Conservation (phyloP, 92 coral and sea anemone genomes). For the Blastomussa wellsi region DNA sequence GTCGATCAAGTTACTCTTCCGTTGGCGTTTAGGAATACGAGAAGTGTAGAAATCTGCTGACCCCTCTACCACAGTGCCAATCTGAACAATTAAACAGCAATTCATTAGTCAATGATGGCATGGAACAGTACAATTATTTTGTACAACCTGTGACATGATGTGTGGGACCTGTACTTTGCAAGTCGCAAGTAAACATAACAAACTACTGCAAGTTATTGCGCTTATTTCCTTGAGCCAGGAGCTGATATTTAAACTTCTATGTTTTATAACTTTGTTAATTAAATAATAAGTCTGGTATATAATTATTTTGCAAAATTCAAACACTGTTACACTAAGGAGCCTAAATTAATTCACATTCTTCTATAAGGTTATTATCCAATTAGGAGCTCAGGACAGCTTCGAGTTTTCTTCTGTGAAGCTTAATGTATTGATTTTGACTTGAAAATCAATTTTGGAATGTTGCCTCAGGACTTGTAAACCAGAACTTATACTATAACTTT, state of each 20-base stretch:
- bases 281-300: too few species aligned
- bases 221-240: neutral
- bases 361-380: too few species aligned
- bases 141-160: neutral
- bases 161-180: too few species aligned
- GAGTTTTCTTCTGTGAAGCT: too few species aligned
- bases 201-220: too few species aligned
- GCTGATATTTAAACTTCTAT: too few species aligned
- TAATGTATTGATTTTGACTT: neutral
- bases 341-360: too few species aligned
- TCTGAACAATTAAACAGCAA: conserved; percentile 43
- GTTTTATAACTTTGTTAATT: too few species aligned
- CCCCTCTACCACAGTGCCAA: conserved; percentile 91
- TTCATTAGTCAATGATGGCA: neutral
- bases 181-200: too few species aligned
- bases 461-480: neutral
- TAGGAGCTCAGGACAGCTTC: too few species aligned
- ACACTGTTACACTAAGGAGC: too few species aligned
- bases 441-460: neutral
- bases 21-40: conserved; percentile 88
- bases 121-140: neutral
- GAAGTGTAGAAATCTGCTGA: conserved; percentile 94
- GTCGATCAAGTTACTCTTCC: conserved; percentile 78
- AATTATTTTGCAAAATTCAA: too few species aligned
- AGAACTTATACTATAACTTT: neutral